Conservation (phyloP, 53 echinoderm and acorn worm species). For the Holothuria scabra region DNA sequence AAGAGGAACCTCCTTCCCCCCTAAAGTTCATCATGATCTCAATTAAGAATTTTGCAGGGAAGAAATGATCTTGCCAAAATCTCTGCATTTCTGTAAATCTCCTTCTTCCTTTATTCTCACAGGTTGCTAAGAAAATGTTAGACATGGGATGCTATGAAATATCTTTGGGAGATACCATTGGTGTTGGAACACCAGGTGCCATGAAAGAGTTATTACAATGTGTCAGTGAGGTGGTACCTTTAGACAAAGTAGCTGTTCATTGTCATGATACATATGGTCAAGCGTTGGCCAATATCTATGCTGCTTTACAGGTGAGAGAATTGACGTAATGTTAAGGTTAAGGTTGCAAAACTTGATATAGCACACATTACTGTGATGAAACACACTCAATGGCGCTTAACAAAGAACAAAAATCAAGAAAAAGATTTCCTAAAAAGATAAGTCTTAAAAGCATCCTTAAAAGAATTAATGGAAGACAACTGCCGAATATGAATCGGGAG, state of each 20-base stretch:
- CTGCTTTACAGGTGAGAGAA: slow-evolving; percentile 81
- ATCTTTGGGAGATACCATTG: slow-evolving; percentile 96
- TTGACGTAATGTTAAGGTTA: neutral
- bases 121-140: slow-evolving; percentile 91
- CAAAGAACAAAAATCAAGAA: too few species aligned
- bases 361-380: too few species aligned
- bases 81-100: neutral
- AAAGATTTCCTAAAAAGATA: too few species aligned
- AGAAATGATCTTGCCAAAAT: too few species aligned
- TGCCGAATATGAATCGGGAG: too few species aligned
- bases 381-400: too few species aligned
- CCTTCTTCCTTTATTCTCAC: neutral
- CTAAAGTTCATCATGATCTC: too few species aligned
- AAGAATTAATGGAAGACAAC: too few species aligned
- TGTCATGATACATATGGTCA: slow-evolving; percentile 98
- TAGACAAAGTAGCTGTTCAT: slow-evolving; percentile 82
- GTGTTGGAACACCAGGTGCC: slow-evolving; percentile 88
- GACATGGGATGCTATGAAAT: slow-evolving; percentile 99
- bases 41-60: too few species aligned
- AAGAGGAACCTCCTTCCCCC: too few species aligned
- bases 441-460: too few species aligned
- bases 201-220: slow-evolving; percentile 69
- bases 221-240: slow-evolving; percentile 72
- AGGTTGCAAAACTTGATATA: too few species aligned
- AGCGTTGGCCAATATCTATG: slow-evolving; percentile 90